Evolutionary conservation across 2,113 vertebrate genomes (phyloP).

Genomic region (Himantopus leucocephalus): DNA sequence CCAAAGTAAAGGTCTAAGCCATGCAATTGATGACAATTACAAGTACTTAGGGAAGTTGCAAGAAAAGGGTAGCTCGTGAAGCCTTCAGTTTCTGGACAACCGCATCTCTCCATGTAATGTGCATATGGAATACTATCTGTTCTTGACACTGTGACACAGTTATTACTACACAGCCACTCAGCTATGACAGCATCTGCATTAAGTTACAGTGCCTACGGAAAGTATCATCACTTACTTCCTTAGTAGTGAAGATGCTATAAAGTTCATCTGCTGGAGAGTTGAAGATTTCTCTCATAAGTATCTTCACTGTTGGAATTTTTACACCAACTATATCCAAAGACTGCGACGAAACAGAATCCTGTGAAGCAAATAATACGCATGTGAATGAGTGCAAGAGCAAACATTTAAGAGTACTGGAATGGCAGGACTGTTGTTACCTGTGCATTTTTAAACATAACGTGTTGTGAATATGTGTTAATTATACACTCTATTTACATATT

Average conservation of each 20-base stretch:
- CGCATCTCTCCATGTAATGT: neutral
- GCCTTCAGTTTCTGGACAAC: neutral
- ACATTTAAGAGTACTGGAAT: accelerated
- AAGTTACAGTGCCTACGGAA: neutral
- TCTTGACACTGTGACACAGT: neutral
- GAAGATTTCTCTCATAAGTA: constrained; percentile 64
- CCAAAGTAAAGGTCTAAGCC: neutral
- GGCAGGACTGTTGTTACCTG: neutral
- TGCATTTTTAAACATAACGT: neutral
- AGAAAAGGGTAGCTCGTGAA: neutral
- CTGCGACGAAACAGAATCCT: constrained; percentile 32
- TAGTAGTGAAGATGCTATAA: constrained; percentile 68
- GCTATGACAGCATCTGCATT: neutral
- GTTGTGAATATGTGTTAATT: neutral
- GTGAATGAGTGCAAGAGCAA: accelerated
- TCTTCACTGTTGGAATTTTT: constrained; percentile 69
- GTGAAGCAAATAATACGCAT: neutral
- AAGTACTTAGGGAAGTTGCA: neutral
- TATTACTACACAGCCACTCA: neutral
- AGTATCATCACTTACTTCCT: constrained; percentile 43
- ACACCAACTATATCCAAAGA: constrained; percentile 42
- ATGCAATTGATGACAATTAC: neutral
- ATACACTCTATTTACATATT: accelerated
- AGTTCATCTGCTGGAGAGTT: constrained; percentile 48
- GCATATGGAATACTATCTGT: too few species aligned